These are phyloP conservation scores for Lytechinus pictus DNA, from an alignment of 35 echinoderm and acorn worm species.

Conservation along the genomic window DNA sequence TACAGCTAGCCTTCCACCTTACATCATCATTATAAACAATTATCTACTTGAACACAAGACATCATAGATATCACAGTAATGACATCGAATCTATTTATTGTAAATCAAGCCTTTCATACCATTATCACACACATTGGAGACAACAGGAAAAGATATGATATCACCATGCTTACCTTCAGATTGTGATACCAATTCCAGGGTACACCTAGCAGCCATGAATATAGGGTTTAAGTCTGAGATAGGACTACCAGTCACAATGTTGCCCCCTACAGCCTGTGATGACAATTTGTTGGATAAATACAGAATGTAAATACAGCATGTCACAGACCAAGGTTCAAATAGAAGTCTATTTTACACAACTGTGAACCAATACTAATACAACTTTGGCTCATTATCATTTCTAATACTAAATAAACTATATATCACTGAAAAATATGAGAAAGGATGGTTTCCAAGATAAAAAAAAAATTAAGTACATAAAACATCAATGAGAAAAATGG, in stretches of 20 bases:
- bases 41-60: background rate
- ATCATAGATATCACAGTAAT: background rate
- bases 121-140: background rate
- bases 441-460: too few relatives aligned
- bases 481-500: too few relatives aligned
- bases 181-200: slow-evolving; percentile 65
- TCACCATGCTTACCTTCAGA: slow-evolving; percentile 13
- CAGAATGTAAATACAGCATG: background rate
- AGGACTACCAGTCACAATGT: slow-evolving; percentile 92
- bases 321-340: too few relatives aligned
- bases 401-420: too few relatives aligned
- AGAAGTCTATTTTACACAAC: too few relatives aligned
- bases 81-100: background rate
- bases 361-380: too few relatives aligned
- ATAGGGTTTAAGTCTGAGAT: slow-evolving; percentile 95
- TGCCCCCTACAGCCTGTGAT: slow-evolving; percentile 72
- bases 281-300: background rate
- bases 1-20: too few relatives aligned
- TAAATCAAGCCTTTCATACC: too few relatives aligned
- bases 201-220: slow-evolving; percentile 86
- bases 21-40: background rate
- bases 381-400: too few relatives aligned
- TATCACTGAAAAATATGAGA: too few relatives aligned
- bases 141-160: background rate
- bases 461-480: too few relatives aligned